Evolutionary conservation across 2,888 invertebrate species (phyloP).

Genomic region (Ichneumoninae sp.): DNA sequence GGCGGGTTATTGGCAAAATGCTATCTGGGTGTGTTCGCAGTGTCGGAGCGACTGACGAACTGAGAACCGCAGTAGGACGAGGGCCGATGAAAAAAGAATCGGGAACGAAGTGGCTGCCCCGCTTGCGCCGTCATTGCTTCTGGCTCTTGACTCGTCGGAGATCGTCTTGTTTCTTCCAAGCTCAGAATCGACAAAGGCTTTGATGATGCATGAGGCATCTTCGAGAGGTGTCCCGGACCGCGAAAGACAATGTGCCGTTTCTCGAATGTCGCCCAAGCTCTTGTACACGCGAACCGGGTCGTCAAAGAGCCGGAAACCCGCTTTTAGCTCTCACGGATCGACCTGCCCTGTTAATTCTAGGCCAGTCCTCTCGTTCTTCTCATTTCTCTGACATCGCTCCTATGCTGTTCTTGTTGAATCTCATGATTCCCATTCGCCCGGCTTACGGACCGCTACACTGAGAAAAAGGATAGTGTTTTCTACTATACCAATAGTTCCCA

Average conservation of each 20-base stretch:
- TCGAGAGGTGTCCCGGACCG: constrained; percentile 7
- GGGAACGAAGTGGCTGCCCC: constrained; percentile 14
- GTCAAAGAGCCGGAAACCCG: constrained; percentile 64
- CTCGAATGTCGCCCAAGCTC: constrained; percentile 14
- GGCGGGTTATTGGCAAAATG: too few relatives aligned
- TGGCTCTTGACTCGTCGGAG: constrained; percentile 5
- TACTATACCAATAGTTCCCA: too few relatives aligned
- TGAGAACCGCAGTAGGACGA: constrained; percentile 11
- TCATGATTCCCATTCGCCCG: too few relatives aligned
- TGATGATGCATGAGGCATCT: constrained; percentile 5
- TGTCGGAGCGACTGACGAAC: not conserved
- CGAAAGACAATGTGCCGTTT: constrained; percentile 43
- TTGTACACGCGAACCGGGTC: not conserved
- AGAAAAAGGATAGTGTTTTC: too few relatives aligned
- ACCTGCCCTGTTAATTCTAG: not conserved
- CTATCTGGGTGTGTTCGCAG: not conserved
- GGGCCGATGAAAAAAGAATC: constrained; percentile 4
- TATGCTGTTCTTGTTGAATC: too few relatives aligned
- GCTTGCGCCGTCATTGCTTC: constrained; percentile 16
- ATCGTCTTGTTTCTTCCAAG: constrained; percentile 20
- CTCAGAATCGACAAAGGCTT: constrained; percentile 25
- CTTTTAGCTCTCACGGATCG: constrained; percentile 68
- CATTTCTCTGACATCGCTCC: too few relatives aligned
- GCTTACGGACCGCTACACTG: too few relatives aligned
- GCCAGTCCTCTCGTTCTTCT: not conserved